A percentile compares a stretch with the other conserved stretches of the same genome.
These are phyloP conservation scores for Microchirus variegatus DNA, from an alignment of 2,797 vertebrate genomes.

Conservation along the genomic window DNA sequence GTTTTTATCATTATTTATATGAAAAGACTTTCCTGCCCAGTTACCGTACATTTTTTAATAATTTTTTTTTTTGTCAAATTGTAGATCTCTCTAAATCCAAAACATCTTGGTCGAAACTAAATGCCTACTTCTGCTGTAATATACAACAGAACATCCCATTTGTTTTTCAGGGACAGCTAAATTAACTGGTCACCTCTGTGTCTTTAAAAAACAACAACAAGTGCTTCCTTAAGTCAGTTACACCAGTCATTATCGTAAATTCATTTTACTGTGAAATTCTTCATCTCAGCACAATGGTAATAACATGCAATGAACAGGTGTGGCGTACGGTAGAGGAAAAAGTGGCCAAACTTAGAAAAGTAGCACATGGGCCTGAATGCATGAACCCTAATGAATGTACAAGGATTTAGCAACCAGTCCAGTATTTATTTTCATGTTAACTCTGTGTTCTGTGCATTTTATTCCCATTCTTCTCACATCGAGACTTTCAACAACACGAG, in stretches of 20 bases:
- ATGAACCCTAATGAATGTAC: conserved; percentile 59
- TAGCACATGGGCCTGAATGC: conserved; percentile 46
- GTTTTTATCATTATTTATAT: conserved; percentile 87
- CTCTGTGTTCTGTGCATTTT: conserved; percentile 48
- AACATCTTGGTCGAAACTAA: conserved; percentile 38
- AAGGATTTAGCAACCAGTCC: conserved; percentile 45
- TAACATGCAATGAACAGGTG: conserved; percentile 15
- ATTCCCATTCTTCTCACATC: conserved; percentile 30
- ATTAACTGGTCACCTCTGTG: conserved; percentile 70
- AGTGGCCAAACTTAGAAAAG: too few relatives aligned
- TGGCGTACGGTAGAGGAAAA: conserved; percentile 13
- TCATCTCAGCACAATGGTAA: conserved; percentile 58
- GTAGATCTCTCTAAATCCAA: conserved; percentile 58
- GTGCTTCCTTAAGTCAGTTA: conserved; percentile 68
- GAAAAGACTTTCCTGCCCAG: conserved; percentile 64
- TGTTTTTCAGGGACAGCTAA: conserved; percentile 58
- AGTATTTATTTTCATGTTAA: conserved; percentile 50
- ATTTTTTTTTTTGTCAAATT: conserved; percentile 64
- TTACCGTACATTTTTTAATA: conserved; percentile 54
- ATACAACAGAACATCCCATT: conserved; percentile 40
- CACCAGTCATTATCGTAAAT: conserved; percentile 37
- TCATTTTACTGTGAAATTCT: conserved; percentile 63
- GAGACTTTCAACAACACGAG: conserved; percentile 24
- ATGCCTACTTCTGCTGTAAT: conserved; percentile 36
- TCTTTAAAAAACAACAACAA: conserved; percentile 61